A percentile compares a stretch with the other conserved stretches of the same genome.
Conservation (phyloP, 2,888 invertebrate genomes). For the Seira ritae region DNA sequence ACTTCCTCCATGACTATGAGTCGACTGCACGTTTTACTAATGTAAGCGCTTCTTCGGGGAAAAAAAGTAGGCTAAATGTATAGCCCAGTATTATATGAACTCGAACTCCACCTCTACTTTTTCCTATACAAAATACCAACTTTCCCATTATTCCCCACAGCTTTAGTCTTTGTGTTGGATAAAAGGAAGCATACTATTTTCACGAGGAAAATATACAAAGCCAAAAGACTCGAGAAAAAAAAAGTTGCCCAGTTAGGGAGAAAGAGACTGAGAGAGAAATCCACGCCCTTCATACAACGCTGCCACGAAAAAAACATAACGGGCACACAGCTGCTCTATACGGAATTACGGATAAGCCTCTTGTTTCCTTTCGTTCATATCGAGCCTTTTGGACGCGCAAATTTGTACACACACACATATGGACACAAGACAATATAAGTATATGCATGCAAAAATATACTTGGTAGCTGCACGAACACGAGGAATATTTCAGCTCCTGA, state of each 20-base stretch:
- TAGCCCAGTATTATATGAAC: not conserved
- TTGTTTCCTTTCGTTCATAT: not conserved
- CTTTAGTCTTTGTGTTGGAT: not conserved
- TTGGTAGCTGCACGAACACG: not conserved
- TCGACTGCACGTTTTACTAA: too few species aligned
- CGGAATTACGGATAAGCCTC: not conserved
- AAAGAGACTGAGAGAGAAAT: not conserved
- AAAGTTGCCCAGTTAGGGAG: too few species aligned
- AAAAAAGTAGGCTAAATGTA: slow-evolving; percentile 2
- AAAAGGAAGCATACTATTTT: not conserved
- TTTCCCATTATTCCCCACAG: not conserved
- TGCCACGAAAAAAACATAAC: not conserved
- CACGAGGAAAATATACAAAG: not conserved
- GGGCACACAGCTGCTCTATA: not conserved
- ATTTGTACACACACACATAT: not conserved
- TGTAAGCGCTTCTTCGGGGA: not conserved
- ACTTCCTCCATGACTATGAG: not conserved
- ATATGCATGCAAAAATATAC: not conserved
- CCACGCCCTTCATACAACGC: not conserved
- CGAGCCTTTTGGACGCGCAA: not conserved
- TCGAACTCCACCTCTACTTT: not conserved
- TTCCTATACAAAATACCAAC: not conserved
- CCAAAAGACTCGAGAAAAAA: too few species aligned
- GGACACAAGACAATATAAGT: not conserved
- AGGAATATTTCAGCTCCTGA: not conserved